Conservation (phyloP, 2,797 vertebrate genomes). For the Coregonus ussuriensis region DNA sequence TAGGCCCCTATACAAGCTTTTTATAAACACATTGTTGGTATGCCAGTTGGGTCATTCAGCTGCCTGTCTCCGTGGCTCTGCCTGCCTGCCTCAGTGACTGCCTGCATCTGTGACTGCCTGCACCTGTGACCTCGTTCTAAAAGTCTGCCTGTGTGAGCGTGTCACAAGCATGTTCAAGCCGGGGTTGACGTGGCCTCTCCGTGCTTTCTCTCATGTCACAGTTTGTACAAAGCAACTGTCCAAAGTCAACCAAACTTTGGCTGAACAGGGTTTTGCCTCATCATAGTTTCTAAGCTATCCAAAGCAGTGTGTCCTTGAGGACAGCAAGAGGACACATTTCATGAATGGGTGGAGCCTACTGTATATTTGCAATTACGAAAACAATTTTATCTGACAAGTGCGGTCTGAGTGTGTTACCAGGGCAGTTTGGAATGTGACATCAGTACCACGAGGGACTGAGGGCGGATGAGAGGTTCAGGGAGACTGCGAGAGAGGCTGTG, state of each 20-base stretch:
- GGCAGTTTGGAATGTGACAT: slow-evolving; percentile 48
- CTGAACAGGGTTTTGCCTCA: neutral
- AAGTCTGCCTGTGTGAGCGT: slow-evolving; percentile 40
- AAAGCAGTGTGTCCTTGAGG: neutral
- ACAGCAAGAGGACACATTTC: neutral
- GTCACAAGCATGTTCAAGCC: slow-evolving; percentile 14
- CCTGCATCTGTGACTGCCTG: slow-evolving; percentile 30
- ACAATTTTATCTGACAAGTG: slow-evolving; percentile 12
- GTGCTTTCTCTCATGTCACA: neutral
- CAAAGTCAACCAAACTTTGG: neutral
- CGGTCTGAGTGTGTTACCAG: slow-evolving; percentile 34
- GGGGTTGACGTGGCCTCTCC: neutral
- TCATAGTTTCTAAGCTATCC: neutral
- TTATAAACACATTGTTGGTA: slow-evolving; percentile 68
- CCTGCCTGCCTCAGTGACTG: slow-evolving; percentile 42
- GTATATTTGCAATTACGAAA: slow-evolving; percentile 5
- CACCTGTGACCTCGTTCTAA: slow-evolving; percentile 56
- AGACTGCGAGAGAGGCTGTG: slow-evolving; percentile 3
- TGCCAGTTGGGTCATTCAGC: slow-evolving; percentile 72
- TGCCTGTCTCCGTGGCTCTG: slow-evolving; percentile 49
- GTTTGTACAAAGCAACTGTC: neutral
- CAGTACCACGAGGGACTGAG: slow-evolving; percentile 17
- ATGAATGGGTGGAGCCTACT: neutral
- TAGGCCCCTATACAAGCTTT: slow-evolving; percentile 50
- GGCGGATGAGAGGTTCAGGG: neutral